Percentiles rank a stretch among this genome's conserved stretches.
These are phyloP conservation scores for Geotrupes spiniger DNA, from an alignment of 2,888 invertebrate genomes.

Conservation along the genomic window DNA sequence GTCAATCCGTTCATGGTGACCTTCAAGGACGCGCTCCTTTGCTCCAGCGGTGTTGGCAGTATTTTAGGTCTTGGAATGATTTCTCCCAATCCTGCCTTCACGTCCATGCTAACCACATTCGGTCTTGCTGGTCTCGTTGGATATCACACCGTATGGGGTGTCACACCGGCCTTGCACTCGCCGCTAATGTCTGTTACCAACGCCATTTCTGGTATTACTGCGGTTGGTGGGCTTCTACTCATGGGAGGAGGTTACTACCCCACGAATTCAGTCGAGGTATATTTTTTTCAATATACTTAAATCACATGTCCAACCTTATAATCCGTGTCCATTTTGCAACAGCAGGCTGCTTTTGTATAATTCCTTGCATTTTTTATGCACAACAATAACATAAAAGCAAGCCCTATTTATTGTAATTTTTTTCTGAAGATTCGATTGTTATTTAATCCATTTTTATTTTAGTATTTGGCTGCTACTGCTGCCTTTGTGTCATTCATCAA, in stretches of 20 bases:
- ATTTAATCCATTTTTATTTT: too few species aligned
- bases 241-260: conserved; percentile 82
- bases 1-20: conserved; percentile 70
- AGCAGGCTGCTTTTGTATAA: too few species aligned
- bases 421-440: too few species aligned
- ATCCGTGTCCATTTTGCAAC: too few species aligned
- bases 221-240: conserved; percentile 82
- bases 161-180: conserved; percentile 85
- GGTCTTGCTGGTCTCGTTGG: conserved; percentile 77
- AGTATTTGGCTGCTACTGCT: conserved; percentile 76
- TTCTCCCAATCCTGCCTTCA: conserved; percentile 82
- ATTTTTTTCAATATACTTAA: not conserved
- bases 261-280: conserved; percentile 70
- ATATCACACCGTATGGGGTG: conserved; percentile 91
- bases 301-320: too few species aligned
- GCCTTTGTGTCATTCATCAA: conserved; percentile 87
- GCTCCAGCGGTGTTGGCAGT: conserved; percentile 68
- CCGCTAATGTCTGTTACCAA: conserved; percentile 93
- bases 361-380: too few species aligned
- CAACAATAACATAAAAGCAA: too few species aligned
- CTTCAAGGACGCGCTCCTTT: conserved; percentile 63
- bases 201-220: conserved; percentile 87
- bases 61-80: conserved; percentile 67
- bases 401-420: too few species aligned
- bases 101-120: conserved; percentile 83